Percentiles rank a stretch among this genome's conserved stretches.
Evolutionary conservation across 2,888 invertebrate genomes (phyloP).

Genomic region (Caenorhabditis sp.): DNA sequence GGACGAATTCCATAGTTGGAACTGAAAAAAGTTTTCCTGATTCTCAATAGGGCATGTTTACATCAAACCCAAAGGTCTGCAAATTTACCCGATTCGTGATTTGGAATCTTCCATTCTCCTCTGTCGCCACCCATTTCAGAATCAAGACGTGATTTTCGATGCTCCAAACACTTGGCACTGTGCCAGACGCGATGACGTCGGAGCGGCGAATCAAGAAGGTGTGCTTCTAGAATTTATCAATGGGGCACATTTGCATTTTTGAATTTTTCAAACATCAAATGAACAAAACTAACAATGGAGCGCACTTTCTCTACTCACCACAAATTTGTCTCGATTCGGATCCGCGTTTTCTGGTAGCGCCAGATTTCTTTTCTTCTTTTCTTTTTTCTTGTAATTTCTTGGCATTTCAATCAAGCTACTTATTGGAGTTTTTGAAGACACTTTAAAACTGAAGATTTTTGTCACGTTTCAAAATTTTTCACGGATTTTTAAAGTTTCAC

Average conservation of each 20-base stretch:
- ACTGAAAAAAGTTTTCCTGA: too few relatives aligned
- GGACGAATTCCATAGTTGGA: slow-evolving; percentile 22
- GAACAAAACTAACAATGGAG: background rate
- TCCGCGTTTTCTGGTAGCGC: background rate
- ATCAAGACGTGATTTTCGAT: slow-evolving; percentile 58
- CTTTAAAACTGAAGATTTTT: too few relatives aligned
- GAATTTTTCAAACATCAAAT: background rate
- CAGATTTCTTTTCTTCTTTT: background rate
- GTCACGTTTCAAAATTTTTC: too few relatives aligned
- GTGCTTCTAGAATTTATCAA: slow-evolving; percentile 18
- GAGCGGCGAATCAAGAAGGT: slow-evolving; percentile 27
- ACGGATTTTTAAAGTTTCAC: too few relatives aligned
- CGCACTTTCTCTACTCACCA: background rate
- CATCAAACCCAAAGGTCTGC: too few relatives aligned
- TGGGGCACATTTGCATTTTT: background rate
- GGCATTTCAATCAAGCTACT: too few relatives aligned
- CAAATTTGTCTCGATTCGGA: slow-evolving; percentile 3
- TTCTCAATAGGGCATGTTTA: too few relatives aligned
- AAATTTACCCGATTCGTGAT: slow-evolving; percentile 50
- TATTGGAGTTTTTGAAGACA: too few relatives aligned
- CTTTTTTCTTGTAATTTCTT: slow-evolving; percentile 3
- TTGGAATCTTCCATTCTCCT: slow-evolving; percentile 15
- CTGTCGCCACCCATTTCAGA: slow-evolving; percentile 43
- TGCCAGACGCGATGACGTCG: background rate
- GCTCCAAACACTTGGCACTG: slow-evolving; percentile 39